Evolutionary conservation across 2,888 invertebrate species (phyloP).

Genomic region (Brachypterus glaber): DNA sequence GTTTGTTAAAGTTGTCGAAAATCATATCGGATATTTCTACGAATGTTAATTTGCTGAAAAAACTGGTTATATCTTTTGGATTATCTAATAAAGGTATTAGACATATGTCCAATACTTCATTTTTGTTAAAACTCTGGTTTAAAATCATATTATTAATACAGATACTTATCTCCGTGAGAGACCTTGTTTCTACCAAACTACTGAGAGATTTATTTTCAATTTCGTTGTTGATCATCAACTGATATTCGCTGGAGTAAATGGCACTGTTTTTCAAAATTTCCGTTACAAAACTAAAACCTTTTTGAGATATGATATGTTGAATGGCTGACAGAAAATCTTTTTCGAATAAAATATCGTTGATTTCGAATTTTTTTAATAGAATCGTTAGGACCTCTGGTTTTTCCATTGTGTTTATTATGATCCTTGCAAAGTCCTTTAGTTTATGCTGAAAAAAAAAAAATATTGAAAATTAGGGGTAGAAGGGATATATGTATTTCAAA

Average conservation of each 20-base stretch:
- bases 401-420: no score
- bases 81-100: slow-evolving; percentile 21
- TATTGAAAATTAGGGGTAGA: no score
- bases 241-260: slow-evolving; percentile 13
- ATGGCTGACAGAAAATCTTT: no score
- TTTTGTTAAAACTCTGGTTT: slow-evolving; percentile 16
- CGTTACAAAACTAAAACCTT: slow-evolving; percentile 11
- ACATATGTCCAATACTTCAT: slow-evolving; percentile 20
- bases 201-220: slow-evolving; percentile 14
- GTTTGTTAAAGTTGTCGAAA: no score
- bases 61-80: slow-evolving; percentile 19
- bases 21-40: slow-evolving; percentile 21
- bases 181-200: slow-evolving; percentile 15
- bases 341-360: no score
- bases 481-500: no score
- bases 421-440: no score
- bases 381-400: no score
- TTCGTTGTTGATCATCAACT: slow-evolving; percentile 15
- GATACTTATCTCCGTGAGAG: slow-evolving; percentile 17
- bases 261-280: slow-evolving; percentile 10
- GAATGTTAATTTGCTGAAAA: slow-evolving; percentile 19
- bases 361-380: no score
- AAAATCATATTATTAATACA: slow-evolving; percentile 18
- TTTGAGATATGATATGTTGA: no score
- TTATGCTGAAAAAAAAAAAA: no score